phyloP scores from a whole-genome alignment of 2,113 vertebrate species.

The Boulengeromyrus knoepffleri region DNA sequence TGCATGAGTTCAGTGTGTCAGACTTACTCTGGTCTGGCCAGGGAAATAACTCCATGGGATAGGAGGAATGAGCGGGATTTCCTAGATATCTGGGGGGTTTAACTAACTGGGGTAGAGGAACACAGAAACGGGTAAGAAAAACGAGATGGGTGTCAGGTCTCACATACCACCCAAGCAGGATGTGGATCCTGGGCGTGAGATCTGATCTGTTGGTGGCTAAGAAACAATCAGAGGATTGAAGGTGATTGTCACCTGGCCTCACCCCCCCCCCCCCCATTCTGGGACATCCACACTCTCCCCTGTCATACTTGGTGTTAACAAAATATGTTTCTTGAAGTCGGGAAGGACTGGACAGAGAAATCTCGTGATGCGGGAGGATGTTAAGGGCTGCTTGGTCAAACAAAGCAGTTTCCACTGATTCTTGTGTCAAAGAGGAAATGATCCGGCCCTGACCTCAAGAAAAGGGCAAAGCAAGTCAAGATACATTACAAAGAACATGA shows the following conservation, averaged over 20 bases:
- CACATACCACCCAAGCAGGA: neutral
- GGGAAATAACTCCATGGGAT: neutral
- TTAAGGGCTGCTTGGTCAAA: slow-evolving; percentile 45
- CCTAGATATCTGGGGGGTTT: neutral
- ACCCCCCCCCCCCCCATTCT: no score
- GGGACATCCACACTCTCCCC: neutral
- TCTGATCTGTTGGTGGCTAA: neutral
- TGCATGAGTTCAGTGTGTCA: neutral
- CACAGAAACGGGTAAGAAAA: neutral
- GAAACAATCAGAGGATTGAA: neutral
- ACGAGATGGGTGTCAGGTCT: neutral
- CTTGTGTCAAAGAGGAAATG: slow-evolving; percentile 52
- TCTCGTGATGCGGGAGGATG: slow-evolving; percentile 22
- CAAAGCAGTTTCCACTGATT: slow-evolving; percentile 44
- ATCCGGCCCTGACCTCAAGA: slow-evolving; percentile 53
- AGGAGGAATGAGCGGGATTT: neutral
- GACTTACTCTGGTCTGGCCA: neutral
- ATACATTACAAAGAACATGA: slow-evolving; percentile 41
- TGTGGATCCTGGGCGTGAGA: neutral
- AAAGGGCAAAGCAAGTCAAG: slow-evolving; percentile 49
- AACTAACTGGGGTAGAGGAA: neutral
- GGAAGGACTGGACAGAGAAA: neutral
- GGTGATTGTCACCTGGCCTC: neutral
- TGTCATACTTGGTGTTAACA: neutral
- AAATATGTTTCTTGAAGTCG: neutral